Percentiles rank a stretch among this genome's conserved stretches.
Conservation (phyloP, 2,797 vertebrate genomes). For the Pangasius sanitwongsei region DNA sequence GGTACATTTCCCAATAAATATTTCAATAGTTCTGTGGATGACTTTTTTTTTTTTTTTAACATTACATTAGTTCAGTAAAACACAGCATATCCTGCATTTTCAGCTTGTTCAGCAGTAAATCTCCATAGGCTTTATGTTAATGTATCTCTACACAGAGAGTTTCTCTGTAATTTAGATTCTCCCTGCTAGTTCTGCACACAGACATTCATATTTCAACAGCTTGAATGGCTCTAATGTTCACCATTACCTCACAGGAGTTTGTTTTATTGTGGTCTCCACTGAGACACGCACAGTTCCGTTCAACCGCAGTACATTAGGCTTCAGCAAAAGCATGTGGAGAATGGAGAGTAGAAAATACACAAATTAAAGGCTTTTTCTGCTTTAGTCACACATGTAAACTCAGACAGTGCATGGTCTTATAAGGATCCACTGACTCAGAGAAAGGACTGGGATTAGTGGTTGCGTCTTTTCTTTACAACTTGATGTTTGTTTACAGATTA, state of each 20-base stretch:
- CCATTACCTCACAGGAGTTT: constrained; percentile 16
- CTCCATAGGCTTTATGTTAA: constrained; percentile 10
- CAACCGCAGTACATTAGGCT: constrained; percentile 28
- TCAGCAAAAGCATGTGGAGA: constrained; percentile 30
- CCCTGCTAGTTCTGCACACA: background rate
- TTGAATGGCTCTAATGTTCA: constrained; percentile 16
- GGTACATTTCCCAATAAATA: constrained; percentile 13
- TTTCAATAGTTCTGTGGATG: constrained; percentile 6
- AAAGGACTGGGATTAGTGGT: background rate
- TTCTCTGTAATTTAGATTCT: constrained; percentile 21
- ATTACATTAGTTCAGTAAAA: constrained; percentile 32
- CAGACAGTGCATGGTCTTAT: background rate
- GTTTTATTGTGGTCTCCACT: constrained; percentile 10
- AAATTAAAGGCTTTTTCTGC: constrained; percentile 17
- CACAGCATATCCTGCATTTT: constrained; percentile 9
- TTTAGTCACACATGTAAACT: background rate
- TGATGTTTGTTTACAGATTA: background rate
- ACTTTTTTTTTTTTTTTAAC: background rate
- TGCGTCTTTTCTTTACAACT: background rate
- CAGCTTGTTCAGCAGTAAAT: constrained; percentile 27
- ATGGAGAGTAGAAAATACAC: constrained; percentile 14
- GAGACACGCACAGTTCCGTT: constrained; percentile 18
- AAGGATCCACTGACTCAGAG: background rate
- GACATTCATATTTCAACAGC: background rate
- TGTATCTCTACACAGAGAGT: background rate